Percentiles rank a stretch among this genome's conserved stretches.
Conservation (phyloP, 1,140 invertebrate genomes). For the Zelostemma sp. region DNA sequence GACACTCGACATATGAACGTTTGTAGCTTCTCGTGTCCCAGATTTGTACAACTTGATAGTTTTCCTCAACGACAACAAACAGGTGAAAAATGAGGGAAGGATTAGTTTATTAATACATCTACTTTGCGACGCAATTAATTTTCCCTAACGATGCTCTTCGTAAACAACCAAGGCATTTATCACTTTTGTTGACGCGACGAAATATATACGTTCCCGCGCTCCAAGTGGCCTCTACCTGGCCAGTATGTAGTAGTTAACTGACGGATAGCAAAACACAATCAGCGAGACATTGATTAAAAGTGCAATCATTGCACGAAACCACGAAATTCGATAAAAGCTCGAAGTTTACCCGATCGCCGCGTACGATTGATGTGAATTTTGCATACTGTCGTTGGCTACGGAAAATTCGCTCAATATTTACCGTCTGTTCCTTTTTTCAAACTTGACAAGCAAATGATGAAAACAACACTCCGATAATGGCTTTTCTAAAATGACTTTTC, state of each 20-base stretch:
- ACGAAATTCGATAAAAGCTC: constrained; percentile 37
- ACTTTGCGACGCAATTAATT: not conserved
- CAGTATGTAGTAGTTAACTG: constrained; percentile 6
- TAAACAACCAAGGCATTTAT: not conserved
- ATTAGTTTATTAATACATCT: not conserved
- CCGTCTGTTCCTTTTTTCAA: not conserved
- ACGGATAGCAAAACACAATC: constrained; percentile 10
- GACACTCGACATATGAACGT: no score
- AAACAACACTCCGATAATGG: no score
- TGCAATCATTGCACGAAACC: constrained; percentile 30
- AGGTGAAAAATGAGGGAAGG: not conserved
- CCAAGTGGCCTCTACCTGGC: not conserved
- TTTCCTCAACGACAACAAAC: no score
- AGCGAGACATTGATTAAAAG: constrained; percentile 32
- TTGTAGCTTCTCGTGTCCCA: no score
- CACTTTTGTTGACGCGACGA: not conserved
- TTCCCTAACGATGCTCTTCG: not conserved
- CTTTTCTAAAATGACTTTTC: no score
- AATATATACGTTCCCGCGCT: constrained; percentile 2
- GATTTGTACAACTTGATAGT: no score
- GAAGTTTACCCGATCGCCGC: constrained; percentile 3
- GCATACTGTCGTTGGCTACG: not conserved
- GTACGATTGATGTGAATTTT: constrained; percentile 14
- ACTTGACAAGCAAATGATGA: not conserved
- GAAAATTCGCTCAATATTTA: not conserved